Conservation (phyloP, 2,888 invertebrate species). For the Alcis repandata region DNA sequence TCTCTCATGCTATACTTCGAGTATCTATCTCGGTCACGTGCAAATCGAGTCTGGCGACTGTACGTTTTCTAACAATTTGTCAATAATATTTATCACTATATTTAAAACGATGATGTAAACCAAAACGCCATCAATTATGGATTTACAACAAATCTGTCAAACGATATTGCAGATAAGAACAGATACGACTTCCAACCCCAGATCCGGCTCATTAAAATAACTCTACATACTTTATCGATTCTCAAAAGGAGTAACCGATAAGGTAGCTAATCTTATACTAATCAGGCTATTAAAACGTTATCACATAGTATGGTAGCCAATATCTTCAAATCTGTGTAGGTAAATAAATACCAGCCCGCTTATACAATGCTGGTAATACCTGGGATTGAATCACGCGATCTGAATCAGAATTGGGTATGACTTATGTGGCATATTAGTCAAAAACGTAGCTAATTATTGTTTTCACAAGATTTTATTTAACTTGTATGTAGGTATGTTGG, state of each 20-base stretch:
- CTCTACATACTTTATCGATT: constrained; percentile 3
- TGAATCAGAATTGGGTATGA: not conserved
- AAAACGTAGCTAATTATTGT: not conserved
- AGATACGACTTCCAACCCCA: constrained; percentile 3
- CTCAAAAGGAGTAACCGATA: constrained; percentile 1
- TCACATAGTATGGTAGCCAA: not conserved
- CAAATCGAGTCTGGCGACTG: too few relatives aligned
- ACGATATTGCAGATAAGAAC: not conserved
- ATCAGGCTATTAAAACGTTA: constrained; percentile 2
- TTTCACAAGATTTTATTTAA: not conserved
- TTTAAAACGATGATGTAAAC: constrained; percentile 2
- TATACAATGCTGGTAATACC: not conserved
- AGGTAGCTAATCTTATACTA: not conserved
- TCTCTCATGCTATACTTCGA: too few relatives aligned
- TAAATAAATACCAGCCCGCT: constrained; percentile 15
- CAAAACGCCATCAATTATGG: not conserved
- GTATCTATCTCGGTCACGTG: too few relatives aligned
- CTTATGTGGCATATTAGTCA: not conserved
- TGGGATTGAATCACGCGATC: not conserved
- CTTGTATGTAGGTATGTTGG: too few relatives aligned
- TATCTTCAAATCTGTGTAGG: constrained; percentile 31
- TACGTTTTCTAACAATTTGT: too few relatives aligned
- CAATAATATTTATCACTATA: not conserved
- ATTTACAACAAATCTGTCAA: not conserved
- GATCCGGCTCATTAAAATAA: constrained; percentile 5